A percentile compares a stretch with the other conserved stretches of the same genome.
These are phyloP conservation scores for Lerema accius DNA, from an alignment of 1,140 invertebrate genomes.

Conservation along the genomic window DNA sequence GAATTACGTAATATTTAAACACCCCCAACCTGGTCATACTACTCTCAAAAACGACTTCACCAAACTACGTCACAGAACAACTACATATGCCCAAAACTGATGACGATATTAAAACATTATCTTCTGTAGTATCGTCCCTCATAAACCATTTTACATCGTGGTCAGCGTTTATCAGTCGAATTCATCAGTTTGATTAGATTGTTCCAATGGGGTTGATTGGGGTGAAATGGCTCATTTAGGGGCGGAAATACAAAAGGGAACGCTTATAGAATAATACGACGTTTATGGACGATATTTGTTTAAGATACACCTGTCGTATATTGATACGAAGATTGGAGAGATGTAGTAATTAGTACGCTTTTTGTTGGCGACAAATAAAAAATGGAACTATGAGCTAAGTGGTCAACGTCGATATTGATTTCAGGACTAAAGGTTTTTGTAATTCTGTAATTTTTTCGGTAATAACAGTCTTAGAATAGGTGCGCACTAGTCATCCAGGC, in stretches of 20 bases:
- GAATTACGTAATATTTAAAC: no score
- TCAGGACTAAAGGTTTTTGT: no score
- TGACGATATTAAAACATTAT: slow-evolving; percentile 30
- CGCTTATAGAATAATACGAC: slow-evolving; percentile 46
- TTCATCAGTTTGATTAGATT: slow-evolving; percentile 55
- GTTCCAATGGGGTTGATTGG: slow-evolving; percentile 44
- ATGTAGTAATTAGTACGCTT: slow-evolving; percentile 14
- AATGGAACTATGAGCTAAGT: no score
- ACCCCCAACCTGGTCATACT: no score
- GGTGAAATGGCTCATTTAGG: slow-evolving; percentile 43
- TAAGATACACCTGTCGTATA: slow-evolving; percentile 46
- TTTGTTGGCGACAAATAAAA: no score
- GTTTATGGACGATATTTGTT: slow-evolving; percentile 38
- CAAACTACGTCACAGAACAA: no score
- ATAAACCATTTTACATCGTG: slow-evolving; percentile 41
- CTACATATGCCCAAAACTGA: background rate
- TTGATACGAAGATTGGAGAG: slow-evolving; percentile 29
- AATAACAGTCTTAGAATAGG: no score
- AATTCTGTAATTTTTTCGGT: no score
- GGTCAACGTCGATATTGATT: no score
- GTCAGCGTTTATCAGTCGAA: slow-evolving; percentile 45
- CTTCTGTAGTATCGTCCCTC: slow-evolving; percentile 14
- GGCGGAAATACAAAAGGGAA: slow-evolving; percentile 51
- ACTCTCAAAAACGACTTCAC: no score
- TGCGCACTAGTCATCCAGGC: no score